Conservation (phyloP, 2,113 vertebrate genomes). For the Oxyruncus cristatus region DNA sequence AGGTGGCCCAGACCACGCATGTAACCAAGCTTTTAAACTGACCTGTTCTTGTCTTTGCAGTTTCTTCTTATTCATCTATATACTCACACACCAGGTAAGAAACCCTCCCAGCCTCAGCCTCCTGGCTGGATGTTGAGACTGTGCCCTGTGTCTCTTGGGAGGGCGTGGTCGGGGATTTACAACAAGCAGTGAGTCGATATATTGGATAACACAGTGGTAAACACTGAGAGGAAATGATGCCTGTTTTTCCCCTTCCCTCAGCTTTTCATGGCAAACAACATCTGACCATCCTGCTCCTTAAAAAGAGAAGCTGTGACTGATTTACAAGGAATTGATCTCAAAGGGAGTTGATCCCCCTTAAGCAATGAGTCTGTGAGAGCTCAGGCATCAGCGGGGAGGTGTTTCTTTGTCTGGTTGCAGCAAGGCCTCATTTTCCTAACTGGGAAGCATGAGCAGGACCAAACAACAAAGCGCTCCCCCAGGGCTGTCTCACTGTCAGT, state of each 20-base stretch:
- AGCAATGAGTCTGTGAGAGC: not conserved
- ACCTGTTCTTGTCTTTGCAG: not conserved
- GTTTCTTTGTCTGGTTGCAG: not conserved
- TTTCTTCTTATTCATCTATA: not conserved
- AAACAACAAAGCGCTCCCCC: not conserved
- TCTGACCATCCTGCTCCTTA: not conserved
- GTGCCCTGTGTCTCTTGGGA: not conserved
- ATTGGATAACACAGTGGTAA: not conserved
- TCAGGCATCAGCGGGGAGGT: not conserved
- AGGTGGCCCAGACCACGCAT: not conserved
- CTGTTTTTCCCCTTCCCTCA: not conserved
- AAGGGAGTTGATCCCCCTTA: not conserved
- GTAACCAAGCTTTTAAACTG: not conserved
- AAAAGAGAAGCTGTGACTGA: not conserved
- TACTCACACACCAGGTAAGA: not conserved
- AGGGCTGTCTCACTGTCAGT: not conserved
- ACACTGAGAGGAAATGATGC: not conserved
- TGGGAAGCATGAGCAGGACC: not conserved
- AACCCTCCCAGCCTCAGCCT: not conserved
- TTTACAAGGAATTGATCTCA: not conserved
- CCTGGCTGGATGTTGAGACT: not conserved
- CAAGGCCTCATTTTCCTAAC: not conserved
- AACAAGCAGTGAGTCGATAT: accelerated
- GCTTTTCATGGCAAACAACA: not conserved
- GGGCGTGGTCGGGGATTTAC: accelerated